A percentile compares a stretch with the other conserved stretches of the same genome.
phyloP scores from a whole-genome alignment of 2,797 vertebrate genomes.

The Myotis pilosus region DNA sequence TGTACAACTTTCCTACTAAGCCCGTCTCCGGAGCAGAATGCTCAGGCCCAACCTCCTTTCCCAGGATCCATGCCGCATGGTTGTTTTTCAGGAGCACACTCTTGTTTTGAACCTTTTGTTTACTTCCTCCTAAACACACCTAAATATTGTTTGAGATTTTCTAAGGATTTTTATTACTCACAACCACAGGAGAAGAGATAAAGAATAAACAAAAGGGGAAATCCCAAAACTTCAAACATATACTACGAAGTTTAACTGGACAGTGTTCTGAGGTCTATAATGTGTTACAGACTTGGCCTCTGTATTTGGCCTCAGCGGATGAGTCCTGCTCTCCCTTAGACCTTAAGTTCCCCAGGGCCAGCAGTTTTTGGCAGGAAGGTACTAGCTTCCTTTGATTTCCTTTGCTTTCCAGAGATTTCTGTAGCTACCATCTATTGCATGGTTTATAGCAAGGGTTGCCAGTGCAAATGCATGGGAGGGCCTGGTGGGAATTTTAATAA shows the following conservation, averaged over 20 bases:
- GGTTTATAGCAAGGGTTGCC: not conserved
- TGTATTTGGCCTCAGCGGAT: not conserved
- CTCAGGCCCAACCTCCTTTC: not conserved
- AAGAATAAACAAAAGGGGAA: not conserved
- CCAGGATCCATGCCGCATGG: not conserved
- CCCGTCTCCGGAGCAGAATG: not conserved
- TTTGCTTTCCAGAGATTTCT: not conserved
- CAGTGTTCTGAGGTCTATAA: not conserved
- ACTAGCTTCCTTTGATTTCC: not conserved
- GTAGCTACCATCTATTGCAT: not conserved
- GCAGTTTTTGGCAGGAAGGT: not conserved
- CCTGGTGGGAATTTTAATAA: not conserved
- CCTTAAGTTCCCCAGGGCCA: not conserved
- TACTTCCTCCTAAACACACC: not conserved
- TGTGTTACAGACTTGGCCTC: not conserved
- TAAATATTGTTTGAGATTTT: not conserved
- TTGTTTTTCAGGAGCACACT: not conserved
- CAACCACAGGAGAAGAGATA: not conserved
- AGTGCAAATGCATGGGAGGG: not conserved
- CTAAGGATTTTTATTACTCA: not conserved
- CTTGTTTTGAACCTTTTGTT: not conserved
- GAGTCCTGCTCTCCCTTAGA: not conserved
- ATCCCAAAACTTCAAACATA: not conserved
- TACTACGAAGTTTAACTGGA: not conserved
- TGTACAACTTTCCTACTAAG: accelerated